Base-by-base conservation (phyloP, 2,888 invertebrate species). In the Lobophora halterata region DNA sequence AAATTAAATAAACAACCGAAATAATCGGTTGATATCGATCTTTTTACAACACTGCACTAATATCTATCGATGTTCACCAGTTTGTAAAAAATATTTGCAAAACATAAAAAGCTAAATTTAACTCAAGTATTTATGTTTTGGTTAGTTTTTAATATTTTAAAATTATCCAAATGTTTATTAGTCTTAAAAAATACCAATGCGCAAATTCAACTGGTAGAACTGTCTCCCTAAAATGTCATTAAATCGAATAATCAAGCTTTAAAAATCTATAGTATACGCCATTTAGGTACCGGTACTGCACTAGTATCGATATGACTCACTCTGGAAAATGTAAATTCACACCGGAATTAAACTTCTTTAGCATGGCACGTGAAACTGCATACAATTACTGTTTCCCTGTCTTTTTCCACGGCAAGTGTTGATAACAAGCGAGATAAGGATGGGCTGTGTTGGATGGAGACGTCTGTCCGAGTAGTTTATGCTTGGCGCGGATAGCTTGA, bases 1-100 rank as follows among this genome's bases (percentile, higher is more conserved):
- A 82, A 77, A 76, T 69, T 63, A 54, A 67, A 77, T 73, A 71
- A 71, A 78, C 65, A 71, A 74, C 68, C 63, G 58, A 79, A 79
- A 79, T 82, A 73, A 81, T 77, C 65, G 73, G 50, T 55, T 34
- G 43, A 48, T 46, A 48, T 40, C 18, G 30, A 53, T 50, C 44
- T 44, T 42, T 46, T 38, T 28, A 48, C 49, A 43, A 40, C 39
- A 32, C 32, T 33, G 21, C 21, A 40, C 30, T 25, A 34, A 24
- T 21, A 19, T 24, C 30, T 33, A 29, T 27, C 24, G 24, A 24
- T 24, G n/a, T 11, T 24, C 12, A n/a, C 2, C 24, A 5, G 12
- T 12, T 3, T 11, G 12, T 12, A n/a, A 4, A 12, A 11, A 24
- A 21, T n/a, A n/a, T n/a, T n/a, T n/a, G n/a, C n/a, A n/a, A n/a